A percentile compares a stretch with the other conserved stretches of the same genome.
Evolutionary conservation across 2,797 vertebrate genomes (phyloP).

Genomic region (Enteromius argenteus): DNA sequence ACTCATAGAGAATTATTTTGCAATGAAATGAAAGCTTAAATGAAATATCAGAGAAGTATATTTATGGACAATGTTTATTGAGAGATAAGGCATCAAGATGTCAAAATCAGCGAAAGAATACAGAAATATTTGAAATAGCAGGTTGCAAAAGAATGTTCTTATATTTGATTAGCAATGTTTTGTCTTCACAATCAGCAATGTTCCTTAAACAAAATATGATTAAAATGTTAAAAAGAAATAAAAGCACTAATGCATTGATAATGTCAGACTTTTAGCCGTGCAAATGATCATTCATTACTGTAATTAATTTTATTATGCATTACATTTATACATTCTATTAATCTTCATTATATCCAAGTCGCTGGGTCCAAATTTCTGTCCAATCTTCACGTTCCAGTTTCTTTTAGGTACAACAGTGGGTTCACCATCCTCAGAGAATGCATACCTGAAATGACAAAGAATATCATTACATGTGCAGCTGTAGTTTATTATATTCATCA

Average conservation of each 20-base stretch:
- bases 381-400: constrained; percentile 69
- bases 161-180: neutral
- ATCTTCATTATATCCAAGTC: constrained; percentile 79
- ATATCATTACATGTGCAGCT: neutral
- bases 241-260: constrained; percentile 4
- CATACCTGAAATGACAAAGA: constrained; percentile 69
- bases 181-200: neutral
- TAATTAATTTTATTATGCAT: constrained; percentile 63
- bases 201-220: neutral
- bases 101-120: constrained; percentile 1
- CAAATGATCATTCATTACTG: neutral
- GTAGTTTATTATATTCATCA: neutral
- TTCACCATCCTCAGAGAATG: constrained; percentile 79
- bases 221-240: neutral
- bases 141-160: neutral
- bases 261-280: neutral
- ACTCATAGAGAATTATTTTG: neutral
- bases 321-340: constrained; percentile 81
- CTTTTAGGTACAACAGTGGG: constrained; percentile 78
- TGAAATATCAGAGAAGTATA: neutral
- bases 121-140: constrained; percentile 8
- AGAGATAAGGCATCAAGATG: neutral
- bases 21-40: neutral
- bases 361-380: constrained; percentile 74
- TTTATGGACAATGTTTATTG: constrained; percentile 22